Base-by-base conservation (phyloP, 1,140 invertebrate species). In the Tetraneura akinire region DNA sequence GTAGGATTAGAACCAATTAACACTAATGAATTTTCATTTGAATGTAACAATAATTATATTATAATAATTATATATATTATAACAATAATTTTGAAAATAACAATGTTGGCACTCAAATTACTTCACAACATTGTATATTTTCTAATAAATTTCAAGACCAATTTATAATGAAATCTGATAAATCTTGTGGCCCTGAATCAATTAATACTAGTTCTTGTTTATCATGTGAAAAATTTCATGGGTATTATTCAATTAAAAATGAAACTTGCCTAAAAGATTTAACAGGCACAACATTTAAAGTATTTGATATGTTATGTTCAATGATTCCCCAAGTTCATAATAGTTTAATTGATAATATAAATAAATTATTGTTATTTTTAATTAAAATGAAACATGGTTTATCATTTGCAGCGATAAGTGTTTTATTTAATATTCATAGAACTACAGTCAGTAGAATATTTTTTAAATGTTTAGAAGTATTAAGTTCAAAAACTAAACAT, bases 211-310 rank as follows among this genome's bases (percentile, higher is more conserved):
- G n/a, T 53, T 53, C 51, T 4, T 53, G 51, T 21, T 53, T 53
- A 53, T 21, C 51, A n/a, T 53, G 18, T 53, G 51, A 53, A 4
- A 53, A 21, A 53, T 53, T 53, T 53, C 51, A 53, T 53, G 51
- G 51, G n/a, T 53, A 21, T 53, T 21, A 21, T 53, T 53, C 51
- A n/a, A 53, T 53, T 21, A 53, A 53, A 53, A 53, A 53, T 53
- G 51, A 53, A 53, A 21, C n/a, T 53, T 3, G 18, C 8, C 51
- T 53, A 21, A 53, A 53, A 53, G 51, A 53, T 21, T 53, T 53
- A n/a, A 53, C 51, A n/a, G 51, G 51, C n/a, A 53, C 51, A 53
- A 53, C 51, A 53, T 53, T 21, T 53, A 53, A 53, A 53, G 51
- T 53, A 53, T 53, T 53, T 21, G 51, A 53, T 21, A 9, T 53